These are phyloP conservation scores for Euglossa dilemma DNA, from an alignment of 1,140 invertebrate species.

Conservation along the genomic window DNA sequence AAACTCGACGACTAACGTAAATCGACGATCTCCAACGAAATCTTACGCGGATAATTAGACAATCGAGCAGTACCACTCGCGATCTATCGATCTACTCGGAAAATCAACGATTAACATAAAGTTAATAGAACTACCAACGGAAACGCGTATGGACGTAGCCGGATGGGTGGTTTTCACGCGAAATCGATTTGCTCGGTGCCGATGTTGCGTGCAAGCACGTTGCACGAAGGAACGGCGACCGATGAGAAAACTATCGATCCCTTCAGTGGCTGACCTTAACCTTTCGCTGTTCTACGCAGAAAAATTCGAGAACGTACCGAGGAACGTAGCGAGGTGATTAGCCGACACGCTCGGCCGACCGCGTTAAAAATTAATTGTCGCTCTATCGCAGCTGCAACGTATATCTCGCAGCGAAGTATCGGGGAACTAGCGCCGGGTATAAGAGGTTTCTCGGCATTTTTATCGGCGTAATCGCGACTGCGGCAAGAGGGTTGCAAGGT, in stretches of 20 bases:
- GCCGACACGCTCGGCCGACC: not conserved
- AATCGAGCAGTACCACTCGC: not conserved
- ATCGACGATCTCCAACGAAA: no score
- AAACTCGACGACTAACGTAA: no score
- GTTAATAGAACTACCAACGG: no score
- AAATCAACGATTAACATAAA: no score
- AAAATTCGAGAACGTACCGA: not conserved
- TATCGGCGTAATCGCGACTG: conserved; percentile 12
- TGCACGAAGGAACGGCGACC: not conserved
- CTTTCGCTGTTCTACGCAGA: conserved; percentile 39
- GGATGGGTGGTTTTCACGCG: conserved; percentile 3
- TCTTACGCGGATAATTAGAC: no score
- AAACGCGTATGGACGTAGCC: not conserved
- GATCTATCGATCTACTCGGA: not conserved
- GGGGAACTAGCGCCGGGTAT: not conserved
- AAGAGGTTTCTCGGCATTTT: no score
- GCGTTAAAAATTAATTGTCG: conserved; percentile 27
- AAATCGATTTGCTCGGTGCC: conserved; percentile 48
- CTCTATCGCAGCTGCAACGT: not conserved
- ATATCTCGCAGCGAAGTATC: not conserved
- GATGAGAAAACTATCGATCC: conserved; percentile 60
- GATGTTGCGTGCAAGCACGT: conserved; percentile 30
- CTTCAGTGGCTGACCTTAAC: conserved; percentile 46
- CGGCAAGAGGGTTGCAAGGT: not conserved
- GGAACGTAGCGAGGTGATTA: not conserved